A percentile compares a stretch with the other conserved stretches of the same genome.
phyloP scores from a whole-genome alignment of 2,797 vertebrate species.

The Saguinus oedipus region DNA sequence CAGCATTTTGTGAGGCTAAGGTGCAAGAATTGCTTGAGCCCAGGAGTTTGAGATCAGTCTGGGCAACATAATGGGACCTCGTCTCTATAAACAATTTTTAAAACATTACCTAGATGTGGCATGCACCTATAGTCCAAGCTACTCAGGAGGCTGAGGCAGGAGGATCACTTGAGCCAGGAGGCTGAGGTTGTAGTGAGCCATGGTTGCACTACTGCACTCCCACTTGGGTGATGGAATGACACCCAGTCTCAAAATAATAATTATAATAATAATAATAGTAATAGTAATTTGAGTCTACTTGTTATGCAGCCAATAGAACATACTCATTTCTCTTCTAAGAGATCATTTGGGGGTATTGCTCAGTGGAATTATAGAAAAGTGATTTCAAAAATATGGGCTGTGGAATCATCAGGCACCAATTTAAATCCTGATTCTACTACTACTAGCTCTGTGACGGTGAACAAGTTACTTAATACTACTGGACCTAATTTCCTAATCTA shows the following conservation, averaged over 20 bases:
- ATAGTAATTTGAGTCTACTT: neutral
- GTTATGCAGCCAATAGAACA: neutral
- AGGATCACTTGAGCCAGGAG: too few relatives aligned
- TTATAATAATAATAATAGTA: too few relatives aligned
- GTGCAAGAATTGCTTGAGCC: too few relatives aligned
- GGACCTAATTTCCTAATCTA: neutral
- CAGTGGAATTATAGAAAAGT: neutral
- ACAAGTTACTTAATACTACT: neutral
- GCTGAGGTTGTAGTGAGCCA: too few relatives aligned
- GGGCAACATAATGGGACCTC: too few relatives aligned
- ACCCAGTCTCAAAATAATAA: neutral
- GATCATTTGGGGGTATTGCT: neutral
- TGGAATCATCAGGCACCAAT: neutral
- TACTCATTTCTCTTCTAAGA: neutral
- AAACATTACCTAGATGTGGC: too few relatives aligned
- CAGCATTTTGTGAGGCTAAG: too few relatives aligned
- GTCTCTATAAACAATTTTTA: rapidly evolving
- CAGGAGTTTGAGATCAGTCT: too few relatives aligned
- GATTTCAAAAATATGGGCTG: neutral
- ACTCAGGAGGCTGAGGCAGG: too few relatives aligned
- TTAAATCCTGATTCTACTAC: neutral
- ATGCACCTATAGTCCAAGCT: too few relatives aligned
- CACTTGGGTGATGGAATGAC: neutral
- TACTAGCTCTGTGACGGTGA: neutral
- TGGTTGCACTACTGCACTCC: neutral